These are phyloP conservation scores for Anser brachyrhynchus DNA, from an alignment of 2,113 vertebrate genomes.

Conservation along the genomic window DNA sequence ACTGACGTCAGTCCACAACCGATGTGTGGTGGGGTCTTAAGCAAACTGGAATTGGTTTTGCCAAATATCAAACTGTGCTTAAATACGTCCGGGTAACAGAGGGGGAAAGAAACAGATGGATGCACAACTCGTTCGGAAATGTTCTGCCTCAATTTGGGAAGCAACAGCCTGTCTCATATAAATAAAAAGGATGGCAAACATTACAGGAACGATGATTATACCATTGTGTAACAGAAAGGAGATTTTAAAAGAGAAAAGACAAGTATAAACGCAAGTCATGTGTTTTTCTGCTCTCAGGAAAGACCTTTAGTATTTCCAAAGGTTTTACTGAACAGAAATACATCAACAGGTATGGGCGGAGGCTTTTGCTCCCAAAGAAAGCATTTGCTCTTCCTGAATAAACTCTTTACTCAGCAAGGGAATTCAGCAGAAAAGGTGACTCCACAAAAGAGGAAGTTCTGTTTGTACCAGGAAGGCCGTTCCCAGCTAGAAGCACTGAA, in stretches of 20 bases:
- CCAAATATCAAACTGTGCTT: not conserved
- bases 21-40: fast-evolving
- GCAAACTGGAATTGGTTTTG: not conserved
- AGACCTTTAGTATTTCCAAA: not conserved
- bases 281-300: not conserved
- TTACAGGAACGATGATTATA: not conserved
- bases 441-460: not conserved
- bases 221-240: not conserved
- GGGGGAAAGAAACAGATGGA: not conserved
- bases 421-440: not conserved
- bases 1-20: fast-evolving
- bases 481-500: not conserved
- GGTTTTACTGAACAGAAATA: not conserved
- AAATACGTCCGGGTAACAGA: not conserved
- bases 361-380: not conserved
- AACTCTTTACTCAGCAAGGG: not conserved
- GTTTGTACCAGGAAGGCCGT: not conserved
- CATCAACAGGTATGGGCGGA: not conserved
- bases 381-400: not conserved
- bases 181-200: not conserved
- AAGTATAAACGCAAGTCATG: not conserved
- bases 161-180: not conserved
- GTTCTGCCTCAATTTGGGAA: not conserved
- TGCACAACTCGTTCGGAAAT: not conserved
- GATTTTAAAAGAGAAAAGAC: not conserved